These are phyloP conservation scores for Paratilapia polleni DNA, from an alignment of 2,113 vertebrate species.

Conservation along the genomic window DNA sequence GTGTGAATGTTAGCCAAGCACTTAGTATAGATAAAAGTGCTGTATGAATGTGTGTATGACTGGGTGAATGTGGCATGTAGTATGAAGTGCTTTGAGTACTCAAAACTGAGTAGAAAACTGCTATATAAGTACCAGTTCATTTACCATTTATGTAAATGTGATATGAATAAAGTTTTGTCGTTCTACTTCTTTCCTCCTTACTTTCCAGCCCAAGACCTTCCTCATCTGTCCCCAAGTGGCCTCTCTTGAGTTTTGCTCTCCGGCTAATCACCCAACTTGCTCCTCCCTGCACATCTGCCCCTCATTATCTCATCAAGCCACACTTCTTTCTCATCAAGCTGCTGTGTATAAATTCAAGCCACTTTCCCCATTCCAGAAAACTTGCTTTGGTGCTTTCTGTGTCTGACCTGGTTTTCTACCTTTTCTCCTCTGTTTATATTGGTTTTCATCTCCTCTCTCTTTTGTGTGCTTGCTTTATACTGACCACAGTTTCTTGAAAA, in stretches of 20 bases:
- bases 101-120: too few relatives aligned
- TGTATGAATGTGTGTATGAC: too few relatives aligned
- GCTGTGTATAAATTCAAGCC: neutral
- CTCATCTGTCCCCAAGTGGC: neutral
- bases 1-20: too few relatives aligned
- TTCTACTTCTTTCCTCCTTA: neutral
- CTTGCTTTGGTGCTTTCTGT: neutral
- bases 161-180: neutral
- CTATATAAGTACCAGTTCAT: too few relatives aligned
- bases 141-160: too few relatives aligned
- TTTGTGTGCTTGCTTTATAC: neutral
- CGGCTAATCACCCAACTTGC: neutral
- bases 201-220: neutral
- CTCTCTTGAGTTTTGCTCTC: neutral
- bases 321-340: neutral
- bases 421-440: neutral
- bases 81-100: too few relatives aligned
- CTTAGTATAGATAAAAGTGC: too few relatives aligned
- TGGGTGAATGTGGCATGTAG: too few relatives aligned
- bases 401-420: neutral
- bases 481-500: neutral
- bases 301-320: slow-evolving; percentile 6
- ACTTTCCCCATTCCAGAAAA: neutral
- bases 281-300: neutral
- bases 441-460: neutral